Evolutionary conservation across 2,113 vertebrate genomes (phyloP), one percentile per base, ranked within the genome.

Genomic region (Grammatotria lemairii): DNA sequence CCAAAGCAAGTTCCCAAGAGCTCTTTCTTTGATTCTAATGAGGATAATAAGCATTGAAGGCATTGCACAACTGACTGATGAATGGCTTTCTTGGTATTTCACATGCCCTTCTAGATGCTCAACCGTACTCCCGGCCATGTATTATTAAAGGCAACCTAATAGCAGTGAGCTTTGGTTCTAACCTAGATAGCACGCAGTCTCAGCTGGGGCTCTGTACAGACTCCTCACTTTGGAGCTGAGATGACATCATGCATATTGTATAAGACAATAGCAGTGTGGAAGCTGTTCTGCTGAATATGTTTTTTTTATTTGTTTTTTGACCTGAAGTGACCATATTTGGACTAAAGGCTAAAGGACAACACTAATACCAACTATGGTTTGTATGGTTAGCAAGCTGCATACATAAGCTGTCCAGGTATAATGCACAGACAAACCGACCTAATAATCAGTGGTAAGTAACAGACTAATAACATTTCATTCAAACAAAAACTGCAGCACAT

Each of bases 101-200:
- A 80, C 51, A 54, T 40, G 54, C 31, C 83, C 81, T 33, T 80
- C 55, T 57, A 16, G 17, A 63, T 10, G 8, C 60, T 51, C 81
- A 78, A 54, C 58, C 83, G 83, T 70, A 85, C 63, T 82, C 83
- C 75, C 80, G 58, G 53, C 28, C 65, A 91, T 90, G 82, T 80
- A 93, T 93, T 94, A 91, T 94, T 93, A 82, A 93, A 53, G 58
- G 33, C 58, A 80, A 65, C 40, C 75, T 89, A 80, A 87, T 87
- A 84, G 88, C 87, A 87, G 60, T 87, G 54, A 63, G 65, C 38
- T 92, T 82, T 45, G 81, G 49, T 28, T 88, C 80, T 88, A 90
- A 89, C 89, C 89, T 70, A 93, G 89, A 91, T 89, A 84, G 84
- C 84, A 70, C 65, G 42, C 23, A 60, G 78, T 54, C 58, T 65